These are phyloP conservation scores for Rana temporaria DNA, from an alignment of 2,113 vertebrate species.

Conservation along the genomic window DNA sequence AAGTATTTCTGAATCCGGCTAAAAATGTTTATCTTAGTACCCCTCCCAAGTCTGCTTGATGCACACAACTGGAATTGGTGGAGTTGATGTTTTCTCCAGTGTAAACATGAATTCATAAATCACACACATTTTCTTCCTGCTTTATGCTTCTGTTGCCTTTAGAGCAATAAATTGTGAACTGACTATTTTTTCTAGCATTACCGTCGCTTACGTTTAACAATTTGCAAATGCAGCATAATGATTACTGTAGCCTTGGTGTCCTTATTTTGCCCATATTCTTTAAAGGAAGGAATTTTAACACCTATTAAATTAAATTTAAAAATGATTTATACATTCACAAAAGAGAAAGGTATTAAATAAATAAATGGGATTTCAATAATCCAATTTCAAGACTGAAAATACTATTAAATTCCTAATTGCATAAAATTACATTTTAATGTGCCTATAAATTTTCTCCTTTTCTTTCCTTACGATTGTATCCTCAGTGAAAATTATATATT, in stretches of 20 bases:
- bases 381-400: slow-evolving; percentile 24
- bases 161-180: too few species aligned
- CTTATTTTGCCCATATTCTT: not conserved
- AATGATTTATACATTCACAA: slow-evolving; percentile 11
- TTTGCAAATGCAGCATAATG: not conserved
- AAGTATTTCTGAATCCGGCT: too few species aligned
- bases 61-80: too few species aligned
- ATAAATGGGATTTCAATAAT: slow-evolving; percentile 29
- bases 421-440: slow-evolving; percentile 25
- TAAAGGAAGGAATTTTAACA: not conserved
- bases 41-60: too few species aligned
- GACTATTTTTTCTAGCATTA: not conserved
- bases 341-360: slow-evolving; percentile 19
- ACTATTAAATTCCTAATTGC: slow-evolving; percentile 38
- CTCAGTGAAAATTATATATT: slow-evolving; percentile 85
- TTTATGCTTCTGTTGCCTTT: too few species aligned
- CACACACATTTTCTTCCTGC: too few species aligned
- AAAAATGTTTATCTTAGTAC: too few species aligned
- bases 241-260: not conserved
- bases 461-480: slow-evolving; percentile 23
- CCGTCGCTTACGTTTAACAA: not conserved
- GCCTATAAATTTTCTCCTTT: slow-evolving; percentile 24
- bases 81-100: too few species aligned
- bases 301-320: not conserved
- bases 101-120: too few species aligned